Conservation (phyloP, 2,113 vertebrate species). For the Neogale vison region DNA sequence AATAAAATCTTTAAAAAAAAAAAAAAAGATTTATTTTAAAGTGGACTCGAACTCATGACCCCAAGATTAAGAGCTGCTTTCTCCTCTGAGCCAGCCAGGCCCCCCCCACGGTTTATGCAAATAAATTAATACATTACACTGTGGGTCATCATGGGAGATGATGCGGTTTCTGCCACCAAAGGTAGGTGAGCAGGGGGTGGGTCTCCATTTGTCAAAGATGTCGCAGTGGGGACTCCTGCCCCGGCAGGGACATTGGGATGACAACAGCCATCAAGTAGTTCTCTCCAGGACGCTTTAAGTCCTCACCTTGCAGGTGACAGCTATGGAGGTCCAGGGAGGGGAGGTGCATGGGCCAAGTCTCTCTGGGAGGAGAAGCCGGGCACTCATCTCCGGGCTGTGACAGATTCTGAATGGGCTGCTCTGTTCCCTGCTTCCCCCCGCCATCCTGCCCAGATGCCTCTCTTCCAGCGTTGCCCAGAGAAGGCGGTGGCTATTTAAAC, state of each 20-base stretch:
- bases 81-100: neutral
- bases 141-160: neutral
- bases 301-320: neutral
- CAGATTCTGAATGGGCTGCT: neutral
- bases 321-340: neutral
- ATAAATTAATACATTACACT: too few species aligned
- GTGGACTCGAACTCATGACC: neutral
- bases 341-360: neutral
- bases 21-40: neutral
- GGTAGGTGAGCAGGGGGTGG: neutral
- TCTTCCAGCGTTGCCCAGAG: neutral
- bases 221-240: neutral
- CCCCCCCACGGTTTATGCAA: neutral
- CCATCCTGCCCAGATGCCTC: neutral
- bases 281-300: neutral
- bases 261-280: neutral
- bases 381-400: too few species aligned
- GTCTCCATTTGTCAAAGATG: neutral
- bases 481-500: slow-evolving; percentile 67
- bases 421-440: neutral
- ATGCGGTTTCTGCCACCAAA: neutral
- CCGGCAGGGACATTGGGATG: neutral
- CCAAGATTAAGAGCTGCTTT: neutral
- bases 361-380: neutral
- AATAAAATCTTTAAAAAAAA: too few species aligned